A percentile compares a stretch with the other conserved stretches of the same genome.
These are phyloP conservation scores for Rhyacophila brunnea DNA, from an alignment of 1,140 invertebrate genomes.

Conservation along the genomic window DNA sequence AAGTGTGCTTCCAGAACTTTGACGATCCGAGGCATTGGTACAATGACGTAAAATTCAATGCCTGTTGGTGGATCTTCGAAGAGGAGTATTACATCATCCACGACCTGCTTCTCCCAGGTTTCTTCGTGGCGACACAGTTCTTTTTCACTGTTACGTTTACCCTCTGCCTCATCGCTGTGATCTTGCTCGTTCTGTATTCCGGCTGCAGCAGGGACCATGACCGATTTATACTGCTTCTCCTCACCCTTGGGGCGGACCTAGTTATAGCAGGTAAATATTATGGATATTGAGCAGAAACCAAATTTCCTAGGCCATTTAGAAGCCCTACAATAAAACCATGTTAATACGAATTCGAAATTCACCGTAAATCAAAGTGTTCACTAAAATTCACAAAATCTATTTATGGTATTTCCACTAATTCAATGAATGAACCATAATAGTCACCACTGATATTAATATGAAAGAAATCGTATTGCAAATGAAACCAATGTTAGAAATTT, in stretches of 20 bases:
- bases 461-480: no score
- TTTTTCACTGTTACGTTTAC: conserved; percentile 87
- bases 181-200: conserved; percentile 70
- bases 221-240: conserved; percentile 70
- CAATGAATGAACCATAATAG: no score
- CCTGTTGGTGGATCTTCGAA: conserved; percentile 91
- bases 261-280: conserved; percentile 55
- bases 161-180: conserved; percentile 68
- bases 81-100: conserved; percentile 91
- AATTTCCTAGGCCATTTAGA: no score
- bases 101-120: conserved; percentile 78
- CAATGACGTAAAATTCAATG: conserved; percentile 75
- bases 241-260: conserved; percentile 70
- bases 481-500: no score
- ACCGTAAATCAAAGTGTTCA: no score
- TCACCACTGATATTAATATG: no score
- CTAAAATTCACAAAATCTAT: no score
- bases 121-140: conserved; percentile 91
- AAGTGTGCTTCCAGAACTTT: conserved; percentile 85
- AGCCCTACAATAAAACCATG: no score
- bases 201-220: conserved; percentile 77
- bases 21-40: conserved; percentile 75
- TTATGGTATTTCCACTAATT: no score
- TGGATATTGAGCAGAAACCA: no score
- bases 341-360: no score